A percentile compares a stretch with the other conserved stretches of the same genome.
Evolutionary conservation across 2,797 vertebrate species (phyloP).

Genomic region (Gymnodraco acuticeps): DNA sequence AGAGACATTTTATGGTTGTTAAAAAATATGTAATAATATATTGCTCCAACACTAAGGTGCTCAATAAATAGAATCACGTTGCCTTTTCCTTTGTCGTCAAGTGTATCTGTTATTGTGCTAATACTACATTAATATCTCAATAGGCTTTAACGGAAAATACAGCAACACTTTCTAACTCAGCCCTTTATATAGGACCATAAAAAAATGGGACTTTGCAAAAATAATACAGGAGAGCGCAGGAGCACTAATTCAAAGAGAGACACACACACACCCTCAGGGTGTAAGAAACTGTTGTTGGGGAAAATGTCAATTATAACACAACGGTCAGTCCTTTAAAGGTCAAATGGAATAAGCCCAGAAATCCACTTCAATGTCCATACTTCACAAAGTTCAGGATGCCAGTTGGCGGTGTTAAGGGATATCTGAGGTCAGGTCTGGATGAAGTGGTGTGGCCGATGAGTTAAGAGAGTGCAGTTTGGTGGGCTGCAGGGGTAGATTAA

Average conservation of each 20-base stretch:
- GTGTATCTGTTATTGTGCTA: not conserved
- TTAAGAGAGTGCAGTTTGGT: slow-evolving; percentile 6
- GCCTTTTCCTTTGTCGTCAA: not conserved
- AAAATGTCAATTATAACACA: slow-evolving; percentile 22
- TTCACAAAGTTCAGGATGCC: not conserved
- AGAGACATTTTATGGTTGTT: not conserved
- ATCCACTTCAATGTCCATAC: slow-evolving; percentile 15
- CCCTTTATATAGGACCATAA: not conserved
- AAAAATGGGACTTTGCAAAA: not conserved
- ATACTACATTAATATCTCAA: not conserved
- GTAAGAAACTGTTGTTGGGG: not conserved
- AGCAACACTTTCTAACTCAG: not conserved
- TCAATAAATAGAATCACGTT: not conserved
- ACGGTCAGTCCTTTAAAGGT: slow-evolving; percentile 20
- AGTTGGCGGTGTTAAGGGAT: slow-evolving; percentile 7
- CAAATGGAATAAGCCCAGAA: slow-evolving; percentile 1
- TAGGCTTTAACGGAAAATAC: not conserved
- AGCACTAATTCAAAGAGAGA: slow-evolving; percentile 4
- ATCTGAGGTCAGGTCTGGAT: slow-evolving; percentile 9
- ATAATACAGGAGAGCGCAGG: not conserved
- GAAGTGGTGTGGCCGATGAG: not conserved
- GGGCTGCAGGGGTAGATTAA: not conserved
- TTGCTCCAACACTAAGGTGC: not conserved
- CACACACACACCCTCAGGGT: not conserved
- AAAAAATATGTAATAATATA: not conserved